Evolutionary conservation across 2,888 invertebrate species (phyloP).

Genomic region (Tetragnatha montana): DNA sequence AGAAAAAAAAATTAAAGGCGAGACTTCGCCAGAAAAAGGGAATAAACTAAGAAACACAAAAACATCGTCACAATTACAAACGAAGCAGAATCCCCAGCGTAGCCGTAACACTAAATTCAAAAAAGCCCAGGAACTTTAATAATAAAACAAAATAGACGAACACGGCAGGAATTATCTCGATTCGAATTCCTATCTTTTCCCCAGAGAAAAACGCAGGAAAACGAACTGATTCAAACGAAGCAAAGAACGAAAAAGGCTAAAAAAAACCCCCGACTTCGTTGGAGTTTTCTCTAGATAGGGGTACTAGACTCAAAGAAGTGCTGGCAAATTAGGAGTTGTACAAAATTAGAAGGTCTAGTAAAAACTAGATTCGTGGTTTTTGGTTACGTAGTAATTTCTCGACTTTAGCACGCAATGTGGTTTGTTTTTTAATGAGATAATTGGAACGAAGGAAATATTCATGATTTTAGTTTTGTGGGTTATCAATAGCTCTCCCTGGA

Average conservation of each 20-base stretch:
- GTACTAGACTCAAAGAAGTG: neutral
- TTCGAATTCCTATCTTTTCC: slow-evolving; percentile 16
- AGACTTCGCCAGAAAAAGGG: slow-evolving; percentile 6
- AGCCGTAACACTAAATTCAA: neutral
- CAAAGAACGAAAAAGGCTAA: neutral
- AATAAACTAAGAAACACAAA: slow-evolving; percentile 7
- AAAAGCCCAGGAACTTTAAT: neutral
- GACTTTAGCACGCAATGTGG: neutral
- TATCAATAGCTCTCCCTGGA: too few species aligned
- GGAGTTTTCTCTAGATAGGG: neutral
- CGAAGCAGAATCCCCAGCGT: neutral
- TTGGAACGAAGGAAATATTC: too few species aligned
- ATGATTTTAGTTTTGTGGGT: too few species aligned
- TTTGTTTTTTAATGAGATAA: neutral
- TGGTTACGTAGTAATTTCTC: neutral
- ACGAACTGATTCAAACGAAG: slow-evolving; percentile 6
- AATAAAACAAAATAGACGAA: slow-evolving; percentile 21
- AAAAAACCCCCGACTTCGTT: slow-evolving; percentile 10
- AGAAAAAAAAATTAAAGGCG: slow-evolving; percentile 15
- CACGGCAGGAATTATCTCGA: slow-evolving; percentile 20
- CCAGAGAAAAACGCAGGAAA: slow-evolving; percentile 28
- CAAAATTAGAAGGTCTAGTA: neutral
- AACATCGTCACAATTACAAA: neutral
- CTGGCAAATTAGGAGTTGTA: neutral
- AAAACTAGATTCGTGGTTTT: neutral